A percentile compares a stretch with the other conserved stretches of the same genome.
phyloP scores from a whole-genome alignment of 2,888 invertebrate species.

The Lumbricus terrestris region DNA sequence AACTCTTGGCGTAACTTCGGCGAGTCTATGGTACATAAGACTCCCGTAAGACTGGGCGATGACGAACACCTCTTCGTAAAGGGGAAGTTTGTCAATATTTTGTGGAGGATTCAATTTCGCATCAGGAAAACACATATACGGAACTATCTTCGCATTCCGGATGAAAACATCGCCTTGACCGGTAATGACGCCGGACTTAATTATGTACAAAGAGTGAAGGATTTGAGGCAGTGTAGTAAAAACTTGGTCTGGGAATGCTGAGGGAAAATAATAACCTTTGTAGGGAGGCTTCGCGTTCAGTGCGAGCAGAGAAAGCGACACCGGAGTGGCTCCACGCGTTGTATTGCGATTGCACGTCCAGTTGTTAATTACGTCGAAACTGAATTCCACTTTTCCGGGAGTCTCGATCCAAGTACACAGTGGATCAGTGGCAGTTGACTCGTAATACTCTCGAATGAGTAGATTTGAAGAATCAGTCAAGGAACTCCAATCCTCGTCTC shows the following conservation, averaged over 20 bases:
- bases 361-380: constrained; percentile 37
- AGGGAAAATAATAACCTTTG: too few relatives aligned
- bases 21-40: too few relatives aligned
- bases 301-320: constrained; percentile 31
- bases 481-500: constrained; percentile 28
- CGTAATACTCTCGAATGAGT: constrained; percentile 33
- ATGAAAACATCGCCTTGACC: constrained; percentile 33
- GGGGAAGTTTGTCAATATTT: too few relatives aligned
- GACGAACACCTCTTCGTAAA: too few relatives aligned
- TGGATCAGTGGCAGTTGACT: constrained; percentile 31
- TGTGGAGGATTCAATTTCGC: too few relatives aligned
- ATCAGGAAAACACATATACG: too few relatives aligned
- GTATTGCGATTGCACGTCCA: constrained; percentile 29
- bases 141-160: constrained; percentile 34
- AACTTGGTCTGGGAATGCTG: too few relatives aligned
- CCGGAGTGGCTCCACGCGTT: not conserved
- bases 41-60: too few relatives aligned
- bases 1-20: too few relatives aligned
- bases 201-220: constrained; percentile 34
- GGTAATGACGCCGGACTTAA: constrained; percentile 33
- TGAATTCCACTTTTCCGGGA: constrained; percentile 32
- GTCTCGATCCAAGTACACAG: constrained; percentile 35
- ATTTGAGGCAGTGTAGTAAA: too few relatives aligned
- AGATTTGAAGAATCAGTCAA: constrained; percentile 27
- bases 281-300: constrained; percentile 37